Evolutionary conservation across 1,140 invertebrate genomes (phyloP).

Genomic region (Eufriesea mexicana): DNA sequence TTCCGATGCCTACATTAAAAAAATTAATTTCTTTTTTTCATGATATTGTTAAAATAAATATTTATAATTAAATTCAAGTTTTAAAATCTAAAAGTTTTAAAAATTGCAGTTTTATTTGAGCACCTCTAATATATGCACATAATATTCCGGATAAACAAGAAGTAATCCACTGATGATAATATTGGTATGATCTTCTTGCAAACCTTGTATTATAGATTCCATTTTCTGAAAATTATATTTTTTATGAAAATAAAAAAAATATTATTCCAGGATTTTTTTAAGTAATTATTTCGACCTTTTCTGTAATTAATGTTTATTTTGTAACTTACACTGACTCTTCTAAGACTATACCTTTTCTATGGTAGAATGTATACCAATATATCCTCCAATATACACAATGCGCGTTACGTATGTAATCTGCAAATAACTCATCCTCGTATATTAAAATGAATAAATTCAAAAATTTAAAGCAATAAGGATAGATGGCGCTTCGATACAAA

Average conservation of each 20-base stretch:
- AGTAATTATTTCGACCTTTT: neutral
- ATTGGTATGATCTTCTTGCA: constrained; percentile 55
- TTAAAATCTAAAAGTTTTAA: neutral
- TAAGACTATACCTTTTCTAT: constrained; percentile 56
- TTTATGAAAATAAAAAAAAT: neutral
- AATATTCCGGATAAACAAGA: constrained; percentile 65
- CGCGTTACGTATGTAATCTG: constrained; percentile 65
- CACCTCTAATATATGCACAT: constrained; percentile 71
- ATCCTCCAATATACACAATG: constrained; percentile 66
- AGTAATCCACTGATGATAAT: constrained; percentile 61
- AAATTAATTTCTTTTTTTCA: neutral
- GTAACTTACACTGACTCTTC: neutral
- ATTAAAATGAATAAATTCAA: neutral
- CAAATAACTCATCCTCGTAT: constrained; percentile 10
- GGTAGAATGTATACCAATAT: constrained; percentile 32
- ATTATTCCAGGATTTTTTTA: neutral
- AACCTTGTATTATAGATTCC: constrained; percentile 44
- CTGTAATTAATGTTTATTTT: neutral
- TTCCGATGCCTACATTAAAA: constrained; percentile 60
- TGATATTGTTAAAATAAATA: neutral
- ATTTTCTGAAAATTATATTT: constrained; percentile 54
- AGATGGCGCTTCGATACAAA: neutral
- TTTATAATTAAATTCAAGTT: neutral
- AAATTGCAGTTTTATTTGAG: neutral
- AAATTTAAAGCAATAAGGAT: neutral